Evolutionary conservation across 2,797 vertebrate genomes (phyloP).

Genomic region (Poeciliopsis turneri): DNA sequence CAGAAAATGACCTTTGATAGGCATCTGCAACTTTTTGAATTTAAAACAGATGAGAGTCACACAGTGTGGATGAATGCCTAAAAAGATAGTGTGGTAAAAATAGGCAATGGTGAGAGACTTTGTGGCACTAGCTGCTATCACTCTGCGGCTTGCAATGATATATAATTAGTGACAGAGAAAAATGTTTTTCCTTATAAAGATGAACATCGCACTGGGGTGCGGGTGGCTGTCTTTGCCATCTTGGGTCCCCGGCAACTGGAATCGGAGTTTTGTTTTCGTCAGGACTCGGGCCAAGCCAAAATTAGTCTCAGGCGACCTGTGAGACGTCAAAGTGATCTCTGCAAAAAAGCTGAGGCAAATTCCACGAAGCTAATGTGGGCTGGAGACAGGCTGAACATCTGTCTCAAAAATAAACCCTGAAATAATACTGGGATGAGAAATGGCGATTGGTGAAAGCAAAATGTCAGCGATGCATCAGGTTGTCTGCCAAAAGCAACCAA

Average conservation of each 20-base stretch:
- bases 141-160: conserved; percentile 38
- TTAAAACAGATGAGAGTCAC: conserved; percentile 49
- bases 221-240: conserved; percentile 60
- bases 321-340: conserved; percentile 71
- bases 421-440: conserved; percentile 44
- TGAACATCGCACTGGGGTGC: conserved; percentile 47
- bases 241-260: conserved; percentile 70
- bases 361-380: conserved; percentile 66
- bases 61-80: conserved; percentile 33
- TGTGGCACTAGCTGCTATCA: conserved; percentile 24
- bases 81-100: conserved; percentile 66
- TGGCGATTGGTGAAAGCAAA: conserved; percentile 41
- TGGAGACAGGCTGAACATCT: conserved; percentile 64
- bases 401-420: conserved; percentile 55
- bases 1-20: conserved; percentile 68
- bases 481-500: conserved; percentile 27
- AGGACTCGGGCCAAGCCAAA: conserved; percentile 74
- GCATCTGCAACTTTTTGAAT: conserved; percentile 72
- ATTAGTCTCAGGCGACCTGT: conserved; percentile 75
- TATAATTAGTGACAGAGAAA: conserved; percentile 47
- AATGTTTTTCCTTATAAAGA: conserved; percentile 67
- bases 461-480: conserved; percentile 35
- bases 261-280: conserved; percentile 60
- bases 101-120: conserved; percentile 50
- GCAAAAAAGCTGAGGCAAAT: conserved; percentile 68